Percentiles rank a stretch among this genome's conserved stretches.
Conservation (phyloP, 2,888 invertebrate genomes). For the Ecliptopera silaceata region DNA sequence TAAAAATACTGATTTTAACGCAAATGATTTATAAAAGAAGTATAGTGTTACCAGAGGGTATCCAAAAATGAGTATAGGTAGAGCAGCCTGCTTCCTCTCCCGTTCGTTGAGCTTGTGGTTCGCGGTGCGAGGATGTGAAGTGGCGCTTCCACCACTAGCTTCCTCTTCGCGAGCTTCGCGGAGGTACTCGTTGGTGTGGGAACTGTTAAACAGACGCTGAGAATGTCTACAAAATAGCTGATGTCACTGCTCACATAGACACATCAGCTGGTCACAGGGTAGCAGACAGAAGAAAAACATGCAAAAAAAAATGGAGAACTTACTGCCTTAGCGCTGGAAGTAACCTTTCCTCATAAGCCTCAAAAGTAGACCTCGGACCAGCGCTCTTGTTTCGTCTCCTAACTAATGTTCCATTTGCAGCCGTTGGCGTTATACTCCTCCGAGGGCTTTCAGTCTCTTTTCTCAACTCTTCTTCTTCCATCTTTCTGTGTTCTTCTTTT, state of each 20-base stretch:
- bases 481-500: conserved; percentile 53
- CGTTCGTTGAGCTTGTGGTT: conserved; percentile 87
- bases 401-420: conserved; percentile 79
- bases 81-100: conserved; percentile 93
- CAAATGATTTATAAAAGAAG: no score
- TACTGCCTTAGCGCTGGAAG: conserved; percentile 94
- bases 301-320: no score
- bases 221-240: not conserved
- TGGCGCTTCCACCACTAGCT: conserved; percentile 78
- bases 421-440: conserved; percentile 74
- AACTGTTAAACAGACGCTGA: conserved; percentile 72
- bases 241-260: no score
- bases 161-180: conserved; percentile 69
- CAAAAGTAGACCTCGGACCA: conserved; percentile 88
- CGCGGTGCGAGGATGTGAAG: conserved; percentile 76
- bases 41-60: conserved; percentile 87
- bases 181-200: conserved; percentile 92
- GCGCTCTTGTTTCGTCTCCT: conserved; percentile 87
- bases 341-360: conserved; percentile 93
- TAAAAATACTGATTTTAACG: no score
- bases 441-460: conserved; percentile 75
- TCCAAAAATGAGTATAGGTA: conserved; percentile 96
- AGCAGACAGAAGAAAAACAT: no score
- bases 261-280: no score
- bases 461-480: conserved; percentile 67